Conservation (phyloP, 2,797 vertebrate species). For the Oryzias dopingdopingensis region DNA sequence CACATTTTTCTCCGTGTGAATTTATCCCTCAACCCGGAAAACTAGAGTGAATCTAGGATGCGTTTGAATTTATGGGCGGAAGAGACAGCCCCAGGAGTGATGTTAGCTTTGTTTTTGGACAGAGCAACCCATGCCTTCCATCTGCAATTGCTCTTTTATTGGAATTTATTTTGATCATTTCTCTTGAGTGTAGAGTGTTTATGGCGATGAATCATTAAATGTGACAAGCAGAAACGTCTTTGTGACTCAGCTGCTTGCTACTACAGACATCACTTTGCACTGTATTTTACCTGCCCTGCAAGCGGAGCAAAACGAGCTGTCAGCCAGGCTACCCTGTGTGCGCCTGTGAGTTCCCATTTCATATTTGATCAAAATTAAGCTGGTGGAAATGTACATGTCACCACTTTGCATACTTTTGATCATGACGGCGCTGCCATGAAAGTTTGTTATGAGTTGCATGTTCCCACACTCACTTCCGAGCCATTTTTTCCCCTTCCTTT, state of each 20-base stretch:
- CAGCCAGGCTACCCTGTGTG: slow-evolving; percentile 24
- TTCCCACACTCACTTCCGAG: slow-evolving; percentile 3
- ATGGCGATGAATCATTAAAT: slow-evolving; percentile 51
- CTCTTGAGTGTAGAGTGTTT: slow-evolving; percentile 21
- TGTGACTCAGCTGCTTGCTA: slow-evolving; percentile 31
- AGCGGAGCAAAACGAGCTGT: slow-evolving; percentile 54
- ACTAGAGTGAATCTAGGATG: slow-evolving; percentile 30
- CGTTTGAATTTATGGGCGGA: slow-evolving; percentile 21
- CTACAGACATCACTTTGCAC: slow-evolving; percentile 26
- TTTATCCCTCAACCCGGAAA: slow-evolving; percentile 28
- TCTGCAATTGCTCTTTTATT: slow-evolving; percentile 6
- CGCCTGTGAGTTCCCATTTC: slow-evolving; percentile 31
- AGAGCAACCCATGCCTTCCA: slow-evolving; percentile 1
- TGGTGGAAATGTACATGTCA: slow-evolving; percentile 36
- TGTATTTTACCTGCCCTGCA: slow-evolving; percentile 28
- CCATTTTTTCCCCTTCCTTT: slow-evolving; percentile 12
- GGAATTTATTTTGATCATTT: slow-evolving; percentile 9
- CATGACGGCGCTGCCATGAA: slow-evolving; percentile 24
- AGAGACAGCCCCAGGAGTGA: slow-evolving; percentile 14
- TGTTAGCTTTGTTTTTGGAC: slow-evolving; percentile 9
- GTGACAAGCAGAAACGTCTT: slow-evolving; percentile 48
- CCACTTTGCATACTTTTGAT: slow-evolving; percentile 28
- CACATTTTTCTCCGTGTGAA: slow-evolving; percentile 21
- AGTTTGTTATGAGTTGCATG: slow-evolving; percentile 1
- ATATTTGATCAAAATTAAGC: slow-evolving; percentile 54